Conservation (phyloP, 2,888 invertebrate species). For the Limnephilus lunatus region DNA sequence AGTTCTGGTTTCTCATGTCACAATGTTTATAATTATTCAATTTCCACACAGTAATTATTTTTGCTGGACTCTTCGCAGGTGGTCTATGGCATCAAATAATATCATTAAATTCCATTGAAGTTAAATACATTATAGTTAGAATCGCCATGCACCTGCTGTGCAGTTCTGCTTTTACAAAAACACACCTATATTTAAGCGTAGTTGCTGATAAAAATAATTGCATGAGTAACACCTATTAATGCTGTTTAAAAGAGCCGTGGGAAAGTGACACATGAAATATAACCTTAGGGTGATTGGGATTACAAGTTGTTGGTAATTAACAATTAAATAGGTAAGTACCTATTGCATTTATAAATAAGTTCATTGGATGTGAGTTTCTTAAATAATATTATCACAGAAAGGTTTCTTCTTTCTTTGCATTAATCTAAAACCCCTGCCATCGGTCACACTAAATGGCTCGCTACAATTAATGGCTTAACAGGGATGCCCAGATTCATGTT, state of each 20-base stretch:
- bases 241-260: not conserved
- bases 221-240: not conserved
- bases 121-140: not conserved
- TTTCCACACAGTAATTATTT: not conserved
- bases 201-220: not conserved
- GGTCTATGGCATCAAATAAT: not conserved
- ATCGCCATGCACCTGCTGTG: conserved; percentile 2
- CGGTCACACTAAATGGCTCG: no score
- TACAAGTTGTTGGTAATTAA: not conserved
- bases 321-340: not conserved
- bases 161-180: not conserved
- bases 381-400: no score
- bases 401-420: no score
- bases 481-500: no score
- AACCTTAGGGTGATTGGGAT: not conserved
- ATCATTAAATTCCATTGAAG: not conserved
- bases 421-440: no score
- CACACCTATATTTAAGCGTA: not conserved
- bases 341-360: not conserved
- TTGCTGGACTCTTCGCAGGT: not conserved
- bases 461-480: no score
- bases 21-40: not conserved
- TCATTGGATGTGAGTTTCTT: no score
- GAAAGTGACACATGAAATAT: not conserved
- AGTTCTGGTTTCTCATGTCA: not conserved